phyloP scores from a whole-genome alignment of 2,797 vertebrate genomes.

The Pseudochaenichthys georgianus region DNA sequence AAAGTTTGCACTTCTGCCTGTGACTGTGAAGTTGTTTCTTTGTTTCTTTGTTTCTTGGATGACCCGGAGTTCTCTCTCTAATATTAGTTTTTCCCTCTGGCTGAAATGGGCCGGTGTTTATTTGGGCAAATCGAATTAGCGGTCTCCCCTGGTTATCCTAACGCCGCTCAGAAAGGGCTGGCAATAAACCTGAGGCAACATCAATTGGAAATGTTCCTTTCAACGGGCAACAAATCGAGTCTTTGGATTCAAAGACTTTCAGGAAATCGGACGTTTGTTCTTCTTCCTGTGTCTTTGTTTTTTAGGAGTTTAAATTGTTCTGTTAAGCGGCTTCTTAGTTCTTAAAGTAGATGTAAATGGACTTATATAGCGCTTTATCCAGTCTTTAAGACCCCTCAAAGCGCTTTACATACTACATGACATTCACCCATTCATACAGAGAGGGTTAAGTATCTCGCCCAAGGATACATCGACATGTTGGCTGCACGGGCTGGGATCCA shows the following conservation, averaged over 20 bases:
- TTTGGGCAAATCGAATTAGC: slow-evolving; percentile 50
- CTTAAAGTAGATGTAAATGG: background rate
- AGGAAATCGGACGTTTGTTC: slow-evolving; percentile 35
- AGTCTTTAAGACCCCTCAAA: no score
- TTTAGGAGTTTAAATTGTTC: background rate
- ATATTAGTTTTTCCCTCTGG: slow-evolving; percentile 55
- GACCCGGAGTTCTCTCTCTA: slow-evolving; percentile 24
- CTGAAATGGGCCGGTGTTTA: slow-evolving; percentile 50
- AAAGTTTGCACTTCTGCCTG: slow-evolving; percentile 26
- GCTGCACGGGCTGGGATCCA: no score
- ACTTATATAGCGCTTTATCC: no score
- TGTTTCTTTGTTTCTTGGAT: slow-evolving; percentile 32
- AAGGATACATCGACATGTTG: no score
- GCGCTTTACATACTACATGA: no score
- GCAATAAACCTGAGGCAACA: slow-evolving; percentile 54
- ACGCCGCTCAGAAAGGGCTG: slow-evolving; percentile 42
- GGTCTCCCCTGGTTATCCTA: slow-evolving; percentile 42
- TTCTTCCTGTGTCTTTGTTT: no score
- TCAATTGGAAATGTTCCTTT: slow-evolving; percentile 40
- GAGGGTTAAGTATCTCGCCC: no score
- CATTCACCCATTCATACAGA: no score
- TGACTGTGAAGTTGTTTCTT: slow-evolving; percentile 26
- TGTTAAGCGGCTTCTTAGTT: background rate
- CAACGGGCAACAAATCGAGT: slow-evolving; percentile 25
- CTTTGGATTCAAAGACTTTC: slow-evolving; percentile 1